Evolutionary conservation across 2,888 invertebrate species (phyloP), one percentile per base, ranked within the genome.

Genomic region (Onthophagus sagittarius): DNA sequence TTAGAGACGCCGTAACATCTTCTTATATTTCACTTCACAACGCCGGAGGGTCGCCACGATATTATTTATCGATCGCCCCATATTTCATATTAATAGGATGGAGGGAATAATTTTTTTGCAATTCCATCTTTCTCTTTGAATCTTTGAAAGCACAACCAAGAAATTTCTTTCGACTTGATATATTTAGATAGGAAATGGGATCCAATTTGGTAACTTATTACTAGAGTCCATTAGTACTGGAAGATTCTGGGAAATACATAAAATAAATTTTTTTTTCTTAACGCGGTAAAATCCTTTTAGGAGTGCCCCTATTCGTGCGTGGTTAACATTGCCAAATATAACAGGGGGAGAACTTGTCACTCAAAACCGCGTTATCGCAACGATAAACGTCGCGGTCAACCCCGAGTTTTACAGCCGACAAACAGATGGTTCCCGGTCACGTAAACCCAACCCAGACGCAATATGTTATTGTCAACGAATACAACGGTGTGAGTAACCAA

Each of bases 391-490:
- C 39, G 39, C 39, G 39, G 39, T 53, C 39, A 53, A 53, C 39
- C 39, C 11, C 39, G 39, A 72, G 67, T 72, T 72, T 72, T 72
- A 72, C 72, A 69, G 63, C 69, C 69, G 33, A 69, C 39, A 53
- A 53, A 53, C 39, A 53, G 39, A 53, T 53, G 39, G 39, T 53
- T 7, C 39, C 6, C 39, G 39, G 39, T 53, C 39, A 53, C 39
- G 39, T 53, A 53, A 53, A 53, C 39, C 39, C 39, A 53, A 53
- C 39, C 39, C 39, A 53, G 39, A 53, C 39, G 39, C 39, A 53
- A 53, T 53, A 53, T 11, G 39, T 53, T 53, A 53, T 53, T 53
- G 39, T 53, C 39, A 53, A 53, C 39, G 39, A 53, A 9, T 53
- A 53, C 39, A 9, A 53, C 2, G 39, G 39, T 7, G 39, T 53